Percentiles rank a stretch among this genome's conserved stretches.
These are phyloP conservation scores for Ptiloglossa arizonensis DNA, from an alignment of 1,140 invertebrate species.

Conservation along the genomic window DNA sequence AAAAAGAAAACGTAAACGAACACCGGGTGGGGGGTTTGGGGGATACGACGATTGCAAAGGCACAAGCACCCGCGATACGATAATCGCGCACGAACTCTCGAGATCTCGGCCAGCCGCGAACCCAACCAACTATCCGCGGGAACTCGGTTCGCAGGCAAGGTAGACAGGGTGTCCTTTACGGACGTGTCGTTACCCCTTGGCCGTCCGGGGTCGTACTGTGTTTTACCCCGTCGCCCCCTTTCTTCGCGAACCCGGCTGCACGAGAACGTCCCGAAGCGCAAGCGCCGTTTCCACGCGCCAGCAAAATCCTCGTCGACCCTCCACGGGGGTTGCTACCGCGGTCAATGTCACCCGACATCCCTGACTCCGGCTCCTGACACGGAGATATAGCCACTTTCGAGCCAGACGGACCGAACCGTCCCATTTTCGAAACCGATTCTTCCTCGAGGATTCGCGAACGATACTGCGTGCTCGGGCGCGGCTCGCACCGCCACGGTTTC, in stretches of 20 bases:
- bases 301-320: constrained; percentile 65
- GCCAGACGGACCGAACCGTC: constrained; percentile 45
- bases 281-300: constrained; percentile 72
- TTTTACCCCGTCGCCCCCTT: constrained; percentile 70
- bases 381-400: constrained; percentile 63
- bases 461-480: too few relatives aligned
- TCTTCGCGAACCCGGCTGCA: constrained; percentile 58
- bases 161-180: constrained; percentile 25
- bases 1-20: neutral
- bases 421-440: constrained; percentile 46
- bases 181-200: constrained; percentile 68
- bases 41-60: too few relatives aligned
- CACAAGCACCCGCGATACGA: constrained; percentile 35
- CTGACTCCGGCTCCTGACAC: constrained; percentile 72
- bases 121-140: constrained; percentile 41
- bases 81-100: constrained; percentile 15
- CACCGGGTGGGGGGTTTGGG: neutral
- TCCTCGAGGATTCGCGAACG: neutral
- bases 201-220: constrained; percentile 76
- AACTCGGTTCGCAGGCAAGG: constrained; percentile 14
- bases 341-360: constrained; percentile 78
- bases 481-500: too few relatives aligned
- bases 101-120: neutral
- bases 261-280: constrained; percentile 64
- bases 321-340: constrained; percentile 70